These are phyloP conservation scores for Habroteleia sp. DNA, from an alignment of 2,888 invertebrate genomes.

Conservation along the genomic window DNA sequence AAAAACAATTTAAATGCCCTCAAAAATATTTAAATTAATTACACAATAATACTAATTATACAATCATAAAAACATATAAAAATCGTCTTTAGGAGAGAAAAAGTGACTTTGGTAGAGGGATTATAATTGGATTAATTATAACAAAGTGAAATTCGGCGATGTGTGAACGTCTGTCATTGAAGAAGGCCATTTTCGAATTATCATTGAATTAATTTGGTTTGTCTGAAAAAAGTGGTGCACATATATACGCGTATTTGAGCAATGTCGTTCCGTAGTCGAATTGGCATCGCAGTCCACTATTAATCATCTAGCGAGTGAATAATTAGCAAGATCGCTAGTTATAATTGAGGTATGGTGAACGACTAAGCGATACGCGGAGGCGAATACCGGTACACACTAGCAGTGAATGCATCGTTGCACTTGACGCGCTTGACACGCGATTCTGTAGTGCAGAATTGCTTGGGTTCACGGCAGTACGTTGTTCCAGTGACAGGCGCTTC, in stretches of 20 bases:
- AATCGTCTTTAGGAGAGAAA: no score
- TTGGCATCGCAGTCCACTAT: conserved; percentile 3
- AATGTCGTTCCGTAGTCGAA: background rate
- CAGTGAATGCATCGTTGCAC: conserved; percentile 76
- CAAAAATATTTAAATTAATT: no score
- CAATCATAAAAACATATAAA: no score
- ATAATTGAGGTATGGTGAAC: conserved; percentile 47
- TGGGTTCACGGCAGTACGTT: conserved; percentile 77
- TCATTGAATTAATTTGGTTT: no score
- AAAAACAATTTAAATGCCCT: no score
- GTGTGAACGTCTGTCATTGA: no score
- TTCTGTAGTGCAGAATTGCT: conserved; percentile 70
- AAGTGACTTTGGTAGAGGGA: no score
- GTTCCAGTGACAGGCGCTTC: conserved; percentile 74
- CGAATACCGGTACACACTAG: conserved; percentile 65
- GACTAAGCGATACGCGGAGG: conserved; percentile 58
- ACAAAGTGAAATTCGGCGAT: no score
- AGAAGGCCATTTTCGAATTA: no score
- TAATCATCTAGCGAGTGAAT: conserved; percentile 25
- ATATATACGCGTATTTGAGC: background rate
- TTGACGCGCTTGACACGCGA: conserved; percentile 76
- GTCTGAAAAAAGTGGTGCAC: background rate
- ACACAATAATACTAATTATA: no score
- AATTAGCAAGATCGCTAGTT: conserved; percentile 56
- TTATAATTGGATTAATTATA: no score